Evolutionary conservation across 2,797 vertebrate species (phyloP).

Genomic region (Oreortyx pictus): DNA sequence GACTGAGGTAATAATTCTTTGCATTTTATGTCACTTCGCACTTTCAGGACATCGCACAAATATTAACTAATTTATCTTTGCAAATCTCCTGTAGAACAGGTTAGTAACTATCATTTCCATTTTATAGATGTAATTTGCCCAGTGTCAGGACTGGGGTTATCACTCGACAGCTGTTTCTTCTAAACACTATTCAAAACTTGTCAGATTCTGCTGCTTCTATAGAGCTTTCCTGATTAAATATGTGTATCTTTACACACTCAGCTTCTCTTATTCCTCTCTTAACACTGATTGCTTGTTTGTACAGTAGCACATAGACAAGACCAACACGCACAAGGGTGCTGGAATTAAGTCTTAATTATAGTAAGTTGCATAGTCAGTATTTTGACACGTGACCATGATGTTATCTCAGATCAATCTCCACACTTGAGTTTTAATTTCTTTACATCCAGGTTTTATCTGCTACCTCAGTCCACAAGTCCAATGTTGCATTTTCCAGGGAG

Average conservation of each 20-base stretch:
- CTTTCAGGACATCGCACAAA: constrained; percentile 28
- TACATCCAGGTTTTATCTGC: neutral
- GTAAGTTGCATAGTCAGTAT: neutral
- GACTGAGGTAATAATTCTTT: constrained; percentile 1
- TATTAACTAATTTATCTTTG: constrained; percentile 31
- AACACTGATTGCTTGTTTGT: neutral
- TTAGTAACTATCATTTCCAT: constrained; percentile 34
- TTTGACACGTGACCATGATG: neutral
- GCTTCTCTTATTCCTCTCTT: neutral
- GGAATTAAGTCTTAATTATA: neutral
- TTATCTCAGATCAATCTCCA: neutral
- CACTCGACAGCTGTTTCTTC: neutral
- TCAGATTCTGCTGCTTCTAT: neutral
- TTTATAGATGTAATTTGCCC: constrained; percentile 55
- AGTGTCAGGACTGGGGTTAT: neutral
- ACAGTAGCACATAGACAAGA: neutral
- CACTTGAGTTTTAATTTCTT: neutral
- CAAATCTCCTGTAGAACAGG: constrained; percentile 46
- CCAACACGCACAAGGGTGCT: neutral
- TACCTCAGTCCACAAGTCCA: neutral
- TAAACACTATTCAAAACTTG: neutral
- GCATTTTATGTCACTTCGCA: constrained; percentile 25
- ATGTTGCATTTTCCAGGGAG: neutral
- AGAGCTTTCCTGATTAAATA: neutral
- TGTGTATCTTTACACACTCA: neutral